Evolutionary conservation across 2,888 invertebrate genomes (phyloP), one percentile per base, ranked within the genome.

Genomic region (Pristionchus exspectatus): DNA sequence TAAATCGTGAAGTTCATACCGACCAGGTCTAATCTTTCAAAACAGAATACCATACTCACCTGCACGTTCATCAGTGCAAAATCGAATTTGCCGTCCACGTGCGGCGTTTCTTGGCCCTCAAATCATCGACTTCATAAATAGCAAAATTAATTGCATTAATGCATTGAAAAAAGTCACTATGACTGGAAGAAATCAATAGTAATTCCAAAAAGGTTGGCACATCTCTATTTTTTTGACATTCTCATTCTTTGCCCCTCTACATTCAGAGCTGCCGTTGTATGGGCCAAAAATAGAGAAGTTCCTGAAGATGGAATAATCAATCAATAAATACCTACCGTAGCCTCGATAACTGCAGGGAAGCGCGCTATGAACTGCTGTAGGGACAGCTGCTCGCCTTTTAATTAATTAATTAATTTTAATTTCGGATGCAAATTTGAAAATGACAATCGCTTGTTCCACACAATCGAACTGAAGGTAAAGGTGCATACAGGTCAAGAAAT

Each of bases 41-140:
- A 9, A 2, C 18, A 30, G 27, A 56, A 54, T 16, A 5, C n/a
- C 5, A 0, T 14, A 16, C 50, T 38, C n/a, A 88, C 77, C 77
- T 77, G 88, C 24, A 77, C 88, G 59, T 88, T 77, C 59, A 77
- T 59, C 4, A 88, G 59, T 0, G 74, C 88, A n/a, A 77, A 74
- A 18, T 88, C 88, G 59, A 88, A 88, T 24, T 18, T 74, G 4
- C 14, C 74, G 24, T 63, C 63, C 63, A 63, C 63, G 63, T 63
- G 24, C 24, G 63, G 63, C 63, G 63, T 9, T 50, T 50, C 44
- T 50, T 50, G 44, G 63, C n/a, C 63, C 63, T 63, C 3, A 63
- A 63, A n/a, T 59, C 18, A 59, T 59, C 24, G 5, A 38, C 5
- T 38, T 38, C 38, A 38, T n/a, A 38, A 38, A 38, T 5, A 38